phyloP scores from a whole-genome alignment of 2,113 vertebrate species.

The Bombycilla garrulus region DNA sequence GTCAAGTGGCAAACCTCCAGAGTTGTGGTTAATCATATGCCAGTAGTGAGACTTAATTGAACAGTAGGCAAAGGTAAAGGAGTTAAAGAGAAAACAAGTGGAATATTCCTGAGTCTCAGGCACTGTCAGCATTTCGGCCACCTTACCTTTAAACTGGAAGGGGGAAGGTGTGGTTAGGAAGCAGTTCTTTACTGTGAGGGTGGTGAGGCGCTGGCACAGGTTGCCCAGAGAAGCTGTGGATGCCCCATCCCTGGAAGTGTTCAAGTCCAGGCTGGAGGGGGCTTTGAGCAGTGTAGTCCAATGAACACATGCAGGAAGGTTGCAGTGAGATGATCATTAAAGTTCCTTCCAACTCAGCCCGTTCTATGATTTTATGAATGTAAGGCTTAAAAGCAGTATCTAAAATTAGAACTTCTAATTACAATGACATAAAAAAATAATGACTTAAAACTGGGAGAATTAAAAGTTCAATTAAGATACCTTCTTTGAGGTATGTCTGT shows the following conservation, averaged over 20 bases:
- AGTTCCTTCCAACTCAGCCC: not conserved
- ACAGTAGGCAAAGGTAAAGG: not conserved
- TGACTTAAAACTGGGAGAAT: not conserved
- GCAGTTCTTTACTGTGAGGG: not conserved
- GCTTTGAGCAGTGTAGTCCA: rapidly evolving
- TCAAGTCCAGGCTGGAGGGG: not conserved
- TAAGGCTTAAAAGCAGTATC: not conserved
- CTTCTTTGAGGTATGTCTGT: not conserved
- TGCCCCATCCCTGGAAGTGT: not conserved
- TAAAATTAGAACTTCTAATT: conserved; percentile 16
- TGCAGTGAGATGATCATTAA: not conserved
- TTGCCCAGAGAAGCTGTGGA: not conserved
- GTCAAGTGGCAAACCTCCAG: not conserved
- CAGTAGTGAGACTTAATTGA: not conserved
- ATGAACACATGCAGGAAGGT: not conserved
- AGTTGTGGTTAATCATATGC: not conserved
- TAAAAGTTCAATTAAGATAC: not conserved
- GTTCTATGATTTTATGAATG: not conserved
- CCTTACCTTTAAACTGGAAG: not conserved
- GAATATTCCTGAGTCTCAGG: not conserved
- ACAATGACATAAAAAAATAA: not conserved
- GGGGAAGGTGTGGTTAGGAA: not conserved
- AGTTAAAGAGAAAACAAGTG: not conserved
- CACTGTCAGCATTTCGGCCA: not conserved
- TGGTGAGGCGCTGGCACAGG: not conserved